These are phyloP conservation scores for Aethes cnicana DNA, from an alignment of 2,888 invertebrate genomes.

Conservation along the genomic window DNA sequence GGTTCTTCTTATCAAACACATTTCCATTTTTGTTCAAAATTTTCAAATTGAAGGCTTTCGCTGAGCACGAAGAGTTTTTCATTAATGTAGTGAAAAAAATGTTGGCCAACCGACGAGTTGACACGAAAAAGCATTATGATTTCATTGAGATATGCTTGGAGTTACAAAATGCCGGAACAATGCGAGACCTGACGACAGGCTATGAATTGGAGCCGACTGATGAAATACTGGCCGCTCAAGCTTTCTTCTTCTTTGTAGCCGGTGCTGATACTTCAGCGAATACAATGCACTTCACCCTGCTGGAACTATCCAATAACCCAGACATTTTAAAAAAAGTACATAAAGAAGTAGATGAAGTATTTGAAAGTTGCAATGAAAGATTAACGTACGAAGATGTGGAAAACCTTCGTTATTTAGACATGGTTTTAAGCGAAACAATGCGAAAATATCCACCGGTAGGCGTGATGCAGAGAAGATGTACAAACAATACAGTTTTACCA, in stretches of 20 bases:
- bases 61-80: conserved; percentile 57
- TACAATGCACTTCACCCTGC: conserved; percentile 58
- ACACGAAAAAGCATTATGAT: conserved; percentile 45
- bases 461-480: conserved; percentile 50
- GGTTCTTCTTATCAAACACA: conserved; percentile 39
- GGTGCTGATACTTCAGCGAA: conserved; percentile 70
- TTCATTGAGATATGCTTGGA: conserved; percentile 61
- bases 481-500: conserved; percentile 50
- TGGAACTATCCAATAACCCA: conserved; percentile 60
- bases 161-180: conserved; percentile 53
- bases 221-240: conserved; percentile 65
- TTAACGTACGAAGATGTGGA: conserved; percentile 55
- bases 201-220: conserved; percentile 54
- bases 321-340: conserved; percentile 56
- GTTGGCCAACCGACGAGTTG: conserved; percentile 45
- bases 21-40: conserved; percentile 48
- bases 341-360: conserved; percentile 59
- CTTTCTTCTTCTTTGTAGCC: conserved; percentile 71
- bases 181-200: conserved; percentile 50
- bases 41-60: conserved; percentile 51
- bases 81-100: conserved; percentile 55
- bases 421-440: conserved; percentile 59
- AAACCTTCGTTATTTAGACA: conserved; percentile 63
- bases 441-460: conserved; percentile 61
- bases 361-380: conserved; percentile 44